These are phyloP conservation scores for Daphoenositta chrysoptera DNA, from an alignment of 2,113 vertebrate species.

Conservation along the genomic window DNA sequence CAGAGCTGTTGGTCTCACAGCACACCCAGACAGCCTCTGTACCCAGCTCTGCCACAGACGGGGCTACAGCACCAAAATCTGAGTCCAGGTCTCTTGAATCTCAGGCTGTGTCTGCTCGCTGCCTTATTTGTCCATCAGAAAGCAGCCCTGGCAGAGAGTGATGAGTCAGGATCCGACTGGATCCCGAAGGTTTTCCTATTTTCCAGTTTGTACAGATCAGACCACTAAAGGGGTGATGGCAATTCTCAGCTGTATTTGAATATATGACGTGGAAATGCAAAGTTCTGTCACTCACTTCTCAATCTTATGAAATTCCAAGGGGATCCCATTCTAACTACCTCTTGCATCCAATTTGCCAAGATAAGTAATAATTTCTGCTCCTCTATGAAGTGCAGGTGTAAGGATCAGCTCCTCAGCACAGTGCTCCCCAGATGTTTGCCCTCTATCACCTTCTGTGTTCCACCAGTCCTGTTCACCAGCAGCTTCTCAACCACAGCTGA, in stretches of 20 bases:
- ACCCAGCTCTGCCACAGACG: neutral
- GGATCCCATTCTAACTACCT: constrained; percentile 6
- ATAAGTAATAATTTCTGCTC: constrained; percentile 30
- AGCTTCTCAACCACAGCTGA: constrained; percentile 16
- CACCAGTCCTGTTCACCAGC: neutral
- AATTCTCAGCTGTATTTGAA: neutral
- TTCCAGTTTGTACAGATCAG: neutral
- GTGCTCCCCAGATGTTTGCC: constrained; percentile 16
- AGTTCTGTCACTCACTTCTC: neutral
- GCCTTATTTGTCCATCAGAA: neutral
- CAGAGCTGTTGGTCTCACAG: neutral
- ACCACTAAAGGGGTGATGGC: neutral
- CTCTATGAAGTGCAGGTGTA: constrained; percentile 16
- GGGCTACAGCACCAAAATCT: neutral
- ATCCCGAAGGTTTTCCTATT: neutral
- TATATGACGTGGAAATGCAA: neutral
- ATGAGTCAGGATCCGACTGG: neutral
- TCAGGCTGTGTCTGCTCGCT: neutral
- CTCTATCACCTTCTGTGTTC: neutral
- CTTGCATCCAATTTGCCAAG: constrained; percentile 2
- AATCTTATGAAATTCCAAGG: constrained; percentile 1
- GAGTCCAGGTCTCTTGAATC: neutral
- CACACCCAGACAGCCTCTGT: accelerated
- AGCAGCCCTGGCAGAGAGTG: neutral
- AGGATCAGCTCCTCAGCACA: neutral